phyloP scores from a whole-genome alignment of 1,140 invertebrate genomes.

The Zaprionus kolodkinae region DNA sequence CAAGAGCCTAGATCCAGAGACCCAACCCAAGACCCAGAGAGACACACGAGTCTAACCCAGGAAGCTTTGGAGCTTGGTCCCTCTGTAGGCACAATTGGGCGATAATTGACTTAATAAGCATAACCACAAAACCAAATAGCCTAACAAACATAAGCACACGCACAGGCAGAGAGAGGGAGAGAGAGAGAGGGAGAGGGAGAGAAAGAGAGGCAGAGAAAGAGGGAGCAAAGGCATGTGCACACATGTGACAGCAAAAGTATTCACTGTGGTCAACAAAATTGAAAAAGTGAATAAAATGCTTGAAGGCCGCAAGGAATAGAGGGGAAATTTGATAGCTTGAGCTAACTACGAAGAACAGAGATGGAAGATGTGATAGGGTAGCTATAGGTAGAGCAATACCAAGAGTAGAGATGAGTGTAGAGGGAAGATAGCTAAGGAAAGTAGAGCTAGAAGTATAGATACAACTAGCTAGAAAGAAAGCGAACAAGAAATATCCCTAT shows the following conservation, averaged over 20 bases:
- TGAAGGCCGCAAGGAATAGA: background rate
- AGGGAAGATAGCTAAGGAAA: background rate
- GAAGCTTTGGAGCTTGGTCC: conserved; percentile 12
- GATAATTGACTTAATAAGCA: conserved; percentile 80
- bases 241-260: conserved; percentile 31
- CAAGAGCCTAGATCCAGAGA: background rate
- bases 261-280: conserved; percentile 34
- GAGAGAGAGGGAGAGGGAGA: background rate
- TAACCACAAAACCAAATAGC: conserved; percentile 78
- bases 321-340: background rate
- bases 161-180: background rate
- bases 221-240: background rate
- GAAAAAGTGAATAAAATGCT: background rate
- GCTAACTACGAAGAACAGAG: background rate
- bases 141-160: conserved; percentile 41
- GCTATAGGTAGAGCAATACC: no score
- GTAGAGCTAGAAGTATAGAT: background rate
- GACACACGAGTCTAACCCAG: background rate
- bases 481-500: background rate
- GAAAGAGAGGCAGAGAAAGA: background rate
- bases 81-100: conserved; percentile 63
- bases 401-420: no score
- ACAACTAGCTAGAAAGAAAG: background rate
- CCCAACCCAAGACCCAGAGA: background rate
- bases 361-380: background rate